Base-by-base conservation (phyloP, 2,113 vertebrate genomes). In the Lipotes vexillifer region DNA sequence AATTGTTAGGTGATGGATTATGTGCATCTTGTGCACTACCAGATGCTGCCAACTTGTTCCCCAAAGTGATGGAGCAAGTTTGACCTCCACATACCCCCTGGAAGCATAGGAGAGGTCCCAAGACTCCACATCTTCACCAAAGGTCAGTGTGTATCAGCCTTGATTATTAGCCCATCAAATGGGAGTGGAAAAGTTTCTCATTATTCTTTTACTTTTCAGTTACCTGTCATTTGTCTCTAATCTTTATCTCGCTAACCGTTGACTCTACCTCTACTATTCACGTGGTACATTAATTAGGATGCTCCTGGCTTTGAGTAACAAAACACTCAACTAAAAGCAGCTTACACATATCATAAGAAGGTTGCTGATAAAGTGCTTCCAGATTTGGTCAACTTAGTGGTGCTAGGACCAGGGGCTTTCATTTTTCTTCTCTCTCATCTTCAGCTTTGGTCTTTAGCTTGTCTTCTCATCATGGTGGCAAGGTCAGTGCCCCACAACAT, bases 21-120 rank as follows among this genome's bases (percentile, higher is more conserved):
- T 11, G 9, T 9, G 38, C 11, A 13, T 46, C 69, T 68, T 59
- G 49, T 25, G 13, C 18, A 29, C 31, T 31, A 33, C 8, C 14
- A 23, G 49, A 8, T 31, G 14, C 23, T 68, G 20, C 20, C 59
- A 20, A 2, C 25, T 69, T 14, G 25, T 57, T 80, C 29, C 36
- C 33, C 0, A 6, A 78, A 31, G n/a, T 25, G 25, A 36, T 33
- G 8, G 27, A 38, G 13, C 11, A 44, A 44, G 29, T 21, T 21
- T 63, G 8, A 27, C 15, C 29, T 61, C n/a, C 41, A 2, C 3
- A 13, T 57, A 52, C 33, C 52, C 61, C 29, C 21, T 3, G 6
- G 23, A 23, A 0, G 0, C 3, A 1, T 1, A 6, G 12, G 31
- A 44, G 23, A 52, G n/a, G 6, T 11, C 31, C 5, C 23, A 7